phyloP scores from a whole-genome alignment of 2,888 invertebrate genomes.

The Malachius bipustulatus region DNA sequence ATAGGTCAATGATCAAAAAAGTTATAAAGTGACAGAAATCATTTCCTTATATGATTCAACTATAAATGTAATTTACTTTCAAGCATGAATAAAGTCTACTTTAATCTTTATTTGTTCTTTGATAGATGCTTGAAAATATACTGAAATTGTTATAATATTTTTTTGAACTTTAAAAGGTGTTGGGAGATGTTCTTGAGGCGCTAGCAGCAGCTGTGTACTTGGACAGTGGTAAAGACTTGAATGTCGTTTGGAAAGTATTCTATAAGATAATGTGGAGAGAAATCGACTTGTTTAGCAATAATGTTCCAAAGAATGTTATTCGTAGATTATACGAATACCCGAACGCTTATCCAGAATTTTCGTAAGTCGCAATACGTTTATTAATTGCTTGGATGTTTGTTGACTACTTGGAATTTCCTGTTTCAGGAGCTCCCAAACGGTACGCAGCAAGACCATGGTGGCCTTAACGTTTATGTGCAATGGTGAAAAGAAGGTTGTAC shows the following conservation, averaged over 20 bases:
- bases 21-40: no score
- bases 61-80: no score
- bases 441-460: constrained; percentile 42
- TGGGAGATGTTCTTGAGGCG: constrained; percentile 92
- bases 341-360: constrained; percentile 62
- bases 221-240: constrained; percentile 65
- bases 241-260: constrained; percentile 67
- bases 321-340: constrained; percentile 72
- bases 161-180: constrained; percentile 36
- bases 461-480: constrained; percentile 49
- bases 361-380: constrained; percentile 43
- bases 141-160: no score
- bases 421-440: constrained; percentile 27
- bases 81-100: no score
- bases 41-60: no score
- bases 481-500: constrained; percentile 45
- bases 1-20: no score
- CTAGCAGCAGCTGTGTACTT: constrained; percentile 83
- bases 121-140: no score
- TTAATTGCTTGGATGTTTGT: no score
- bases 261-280: constrained; percentile 78
- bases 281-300: constrained; percentile 65
- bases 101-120: no score
- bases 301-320: constrained; percentile 86
- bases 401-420: no score